Base-by-base conservation (phyloP, 2,113 vertebrate genomes). In the Sylvietta virens region DNA sequence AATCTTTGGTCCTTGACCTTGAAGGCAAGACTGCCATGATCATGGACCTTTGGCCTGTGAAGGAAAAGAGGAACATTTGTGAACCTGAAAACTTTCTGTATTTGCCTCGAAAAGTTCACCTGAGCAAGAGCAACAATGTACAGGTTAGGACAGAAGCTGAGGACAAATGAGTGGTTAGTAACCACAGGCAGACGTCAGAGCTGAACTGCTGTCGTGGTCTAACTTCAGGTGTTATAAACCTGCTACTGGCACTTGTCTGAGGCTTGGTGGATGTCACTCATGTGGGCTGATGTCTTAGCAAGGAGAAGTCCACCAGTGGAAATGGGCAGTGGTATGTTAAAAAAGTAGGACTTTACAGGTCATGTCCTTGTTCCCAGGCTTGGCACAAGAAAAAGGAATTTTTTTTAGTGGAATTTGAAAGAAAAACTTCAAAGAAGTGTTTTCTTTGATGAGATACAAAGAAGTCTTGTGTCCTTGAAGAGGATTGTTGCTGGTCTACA, bases 371-470 rank as follows among this genome's bases (percentile, higher is more conserved):
- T 90, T 74, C 14, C 11, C 44, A 73, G 21, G 22, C 35, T 70
- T 88, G 79, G 39, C 11, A 2, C 37, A 85, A 93, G 79, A 72
- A 85, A 77, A 91, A 54, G 42, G 5, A 42, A 19, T n/a, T 35
- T 77, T 79, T 61, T 91, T 84, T 31, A 70, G 31, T 39, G 47
- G 67, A 76, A 86, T 83, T 40, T 94, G 31, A 93, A 94, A 90
- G 81, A 54, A 81, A 64, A 44, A 13, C 44, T 96, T 94, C 76
- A 90, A 86, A 81, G 37, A 65, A 83, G 6, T 73, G 28, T 72
- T 93, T 88, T 64, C 87, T 96, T 93, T 96, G 86, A 89, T 81
- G 35, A 35, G 92, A 81, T 78, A 54, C 27, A 92, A 81, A 90
- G 80, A 87, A 90, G 72, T 82, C n/a, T 54, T 37, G 4, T 90